These are phyloP conservation scores for Fopius arisanus DNA, from an alignment of 1,140 invertebrate genomes.

Conservation along the genomic window DNA sequence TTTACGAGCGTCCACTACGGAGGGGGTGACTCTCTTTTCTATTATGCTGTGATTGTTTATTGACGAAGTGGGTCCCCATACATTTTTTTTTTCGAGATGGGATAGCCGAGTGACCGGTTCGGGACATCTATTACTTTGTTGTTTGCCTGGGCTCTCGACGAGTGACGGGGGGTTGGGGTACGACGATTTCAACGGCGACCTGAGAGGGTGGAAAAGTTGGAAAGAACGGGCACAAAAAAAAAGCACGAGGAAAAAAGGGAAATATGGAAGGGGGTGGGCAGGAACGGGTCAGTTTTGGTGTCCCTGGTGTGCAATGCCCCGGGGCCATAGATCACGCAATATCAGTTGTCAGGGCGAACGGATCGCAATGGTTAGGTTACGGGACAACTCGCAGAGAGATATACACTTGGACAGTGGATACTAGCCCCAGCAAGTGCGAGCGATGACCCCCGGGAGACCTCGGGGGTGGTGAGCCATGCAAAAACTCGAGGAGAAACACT, in stretches of 20 bases:
- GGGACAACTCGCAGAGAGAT: not conserved
- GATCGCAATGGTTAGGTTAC: conserved; percentile 41
- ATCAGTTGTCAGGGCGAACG: conserved; percentile 63
- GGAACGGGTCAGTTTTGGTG: conserved; percentile 46
- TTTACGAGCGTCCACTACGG: conserved; percentile 17
- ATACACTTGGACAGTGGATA: conserved; percentile 47
- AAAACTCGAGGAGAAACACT: conserved; percentile 42
- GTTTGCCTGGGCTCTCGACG: conserved; percentile 45
- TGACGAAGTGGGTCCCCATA: conserved; percentile 61
- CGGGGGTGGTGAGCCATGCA: conserved; percentile 45
- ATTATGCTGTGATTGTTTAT: conserved; percentile 65
- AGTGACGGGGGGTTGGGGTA: not conserved
- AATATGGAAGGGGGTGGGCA: conserved; percentile 26
- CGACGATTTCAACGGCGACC: conserved; percentile 10
- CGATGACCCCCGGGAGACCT: conserved; percentile 62
- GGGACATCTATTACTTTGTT: conserved; percentile 66
- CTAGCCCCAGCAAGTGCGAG: conserved; percentile 56
- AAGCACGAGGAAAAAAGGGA: conserved; percentile 14
- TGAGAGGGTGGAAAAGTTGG: conserved; percentile 20
- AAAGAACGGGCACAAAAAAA: conserved; percentile 26
- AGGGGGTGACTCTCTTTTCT: conserved; percentile 48
- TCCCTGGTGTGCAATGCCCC: conserved; percentile 63
- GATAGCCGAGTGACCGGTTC: conserved; percentile 39
- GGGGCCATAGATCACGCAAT: conserved; percentile 64
- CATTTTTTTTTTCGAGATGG: conserved; percentile 31